Evolutionary conservation across 2,888 invertebrate genomes (phyloP).

Genomic region (Protodeltote pygarga): DNA sequence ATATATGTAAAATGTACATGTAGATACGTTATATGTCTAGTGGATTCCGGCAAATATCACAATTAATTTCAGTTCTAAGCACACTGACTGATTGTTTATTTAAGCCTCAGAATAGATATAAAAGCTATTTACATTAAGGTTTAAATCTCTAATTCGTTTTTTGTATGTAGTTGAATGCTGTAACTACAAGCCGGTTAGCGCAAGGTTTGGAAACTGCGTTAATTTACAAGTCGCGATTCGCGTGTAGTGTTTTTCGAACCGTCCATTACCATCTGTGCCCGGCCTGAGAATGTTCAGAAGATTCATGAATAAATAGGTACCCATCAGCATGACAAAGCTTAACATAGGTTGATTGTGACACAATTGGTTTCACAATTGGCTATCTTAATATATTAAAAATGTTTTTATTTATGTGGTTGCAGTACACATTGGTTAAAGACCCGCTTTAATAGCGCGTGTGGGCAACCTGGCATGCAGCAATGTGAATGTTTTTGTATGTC

Average conservation of each 20-base stretch:
- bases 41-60: not conserved
- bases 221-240: conserved; percentile 5
- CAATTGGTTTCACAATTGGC: no score
- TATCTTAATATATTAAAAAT: no score
- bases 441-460: no score
- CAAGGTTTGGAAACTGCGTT: not conserved
- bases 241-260: not conserved
- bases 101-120: conserved; percentile 3
- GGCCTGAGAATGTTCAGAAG: conserved; percentile 16
- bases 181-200: not conserved
- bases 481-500: no score
- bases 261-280: conserved; percentile 10
- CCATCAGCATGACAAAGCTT: conserved; percentile 5
- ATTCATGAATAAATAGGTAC: conserved; percentile 37
- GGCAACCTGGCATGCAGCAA: no score
- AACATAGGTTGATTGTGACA: not conserved
- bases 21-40: no score
- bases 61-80: not conserved
- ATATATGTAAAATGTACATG: no score
- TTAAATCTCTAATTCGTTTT: conserved; percentile 4
- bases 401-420: no score
- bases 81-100: conserved; percentile 9
- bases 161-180: not conserved
- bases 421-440: no score
- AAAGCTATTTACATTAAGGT: not conserved